Evolutionary conservation across 2,113 vertebrate genomes (phyloP).

Genomic region (Danio rerio): GRCz12tu NC_133177.1:32146001-32146500

Average conservation of each 20-base stretch:
- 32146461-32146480: background rate
- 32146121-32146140: too few species aligned
- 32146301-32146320: too few species aligned
- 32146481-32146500: background rate
- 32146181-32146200: too few species aligned
- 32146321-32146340: background rate
- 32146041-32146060: too few species aligned
- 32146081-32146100: too few species aligned
- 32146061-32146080: too few species aligned
- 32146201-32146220: too few species aligned
- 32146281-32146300: background rate
- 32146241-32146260: background rate
- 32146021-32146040: too few species aligned
- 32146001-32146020: too few species aligned
- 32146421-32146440: background rate
- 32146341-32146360: background rate
- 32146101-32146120: too few species aligned
- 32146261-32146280: background rate
- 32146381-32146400: background rate
- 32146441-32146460: background rate
- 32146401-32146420: background rate
- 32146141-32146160: too few species aligned
- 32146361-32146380: conserved; percentile 9
- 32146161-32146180: too few species aligned
- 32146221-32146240: background rate